Evolutionary conservation across 2,113 vertebrate species (phyloP).

Genomic region (Eclectus roratus): DNA sequence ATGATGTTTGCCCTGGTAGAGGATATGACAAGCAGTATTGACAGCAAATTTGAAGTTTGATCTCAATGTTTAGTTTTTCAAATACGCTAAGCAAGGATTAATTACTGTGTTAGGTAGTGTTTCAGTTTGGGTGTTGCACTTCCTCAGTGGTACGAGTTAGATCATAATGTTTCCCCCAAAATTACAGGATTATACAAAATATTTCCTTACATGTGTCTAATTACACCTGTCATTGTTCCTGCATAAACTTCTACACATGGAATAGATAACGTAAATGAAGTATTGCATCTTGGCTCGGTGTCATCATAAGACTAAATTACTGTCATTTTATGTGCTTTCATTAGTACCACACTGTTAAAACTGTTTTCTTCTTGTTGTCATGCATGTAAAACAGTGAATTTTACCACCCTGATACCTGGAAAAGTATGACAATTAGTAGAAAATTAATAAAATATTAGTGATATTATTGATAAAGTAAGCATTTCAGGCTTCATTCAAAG

Average conservation of each 20-base stretch:
- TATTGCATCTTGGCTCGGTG: not conserved
- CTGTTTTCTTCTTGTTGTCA: not conserved
- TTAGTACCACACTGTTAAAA: not conserved
- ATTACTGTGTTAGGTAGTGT: not conserved
- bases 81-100: not conserved
- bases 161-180: not conserved
- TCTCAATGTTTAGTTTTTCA: not conserved
- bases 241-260: not conserved
- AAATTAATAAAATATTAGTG: not conserved
- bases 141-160: not conserved
- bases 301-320: not conserved
- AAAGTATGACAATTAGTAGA: not conserved
- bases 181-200: not conserved
- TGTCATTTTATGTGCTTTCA: not conserved
- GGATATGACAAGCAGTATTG: not conserved
- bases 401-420: not conserved
- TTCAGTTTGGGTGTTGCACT: not conserved
- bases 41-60: not conserved
- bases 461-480: not conserved
- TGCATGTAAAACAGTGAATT: not conserved
- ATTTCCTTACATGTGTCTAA: not conserved
- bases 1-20: not conserved
- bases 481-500: not conserved
- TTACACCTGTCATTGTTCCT: not conserved
- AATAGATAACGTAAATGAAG: not conserved